Evolutionary conservation across 2,888 invertebrate species (phyloP).

Genomic region (Drosophila meridionalis): DNA sequence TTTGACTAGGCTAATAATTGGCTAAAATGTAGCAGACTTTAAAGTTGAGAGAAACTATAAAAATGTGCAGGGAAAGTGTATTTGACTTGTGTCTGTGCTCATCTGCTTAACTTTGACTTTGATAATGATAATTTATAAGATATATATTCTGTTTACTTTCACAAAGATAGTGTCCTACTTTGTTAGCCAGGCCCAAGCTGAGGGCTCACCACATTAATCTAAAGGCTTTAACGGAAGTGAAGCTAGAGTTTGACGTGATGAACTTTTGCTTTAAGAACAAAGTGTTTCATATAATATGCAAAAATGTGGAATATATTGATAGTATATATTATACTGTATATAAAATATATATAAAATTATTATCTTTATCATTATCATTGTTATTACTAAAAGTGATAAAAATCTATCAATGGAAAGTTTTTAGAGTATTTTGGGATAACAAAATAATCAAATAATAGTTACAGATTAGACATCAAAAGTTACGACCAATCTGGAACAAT

Average conservation of each 20-base stretch:
- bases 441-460: too few relatives aligned
- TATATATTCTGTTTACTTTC: neutral
- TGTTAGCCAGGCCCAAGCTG: neutral
- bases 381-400: too few relatives aligned
- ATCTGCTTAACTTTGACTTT: neutral
- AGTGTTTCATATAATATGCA: neutral
- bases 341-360: too few relatives aligned
- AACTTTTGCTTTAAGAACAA: neutral
- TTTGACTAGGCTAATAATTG: neutral
- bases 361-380: too few relatives aligned
- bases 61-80: neutral
- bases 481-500: too few relatives aligned
- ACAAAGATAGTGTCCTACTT: neutral
- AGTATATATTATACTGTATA: too few relatives aligned
- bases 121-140: neutral
- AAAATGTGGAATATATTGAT: neutral
- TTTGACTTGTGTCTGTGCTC: neutral
- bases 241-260: neutral
- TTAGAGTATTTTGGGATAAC: too few relatives aligned
- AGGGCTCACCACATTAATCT: neutral
- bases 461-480: too few relatives aligned
- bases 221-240: neutral
- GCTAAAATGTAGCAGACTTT: neutral
- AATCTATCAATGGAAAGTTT: too few relatives aligned
- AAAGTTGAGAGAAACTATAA: accelerated